Base-by-base conservation (phyloP, 2,888 invertebrate species). In the Linnaemya tessellans region DNA sequence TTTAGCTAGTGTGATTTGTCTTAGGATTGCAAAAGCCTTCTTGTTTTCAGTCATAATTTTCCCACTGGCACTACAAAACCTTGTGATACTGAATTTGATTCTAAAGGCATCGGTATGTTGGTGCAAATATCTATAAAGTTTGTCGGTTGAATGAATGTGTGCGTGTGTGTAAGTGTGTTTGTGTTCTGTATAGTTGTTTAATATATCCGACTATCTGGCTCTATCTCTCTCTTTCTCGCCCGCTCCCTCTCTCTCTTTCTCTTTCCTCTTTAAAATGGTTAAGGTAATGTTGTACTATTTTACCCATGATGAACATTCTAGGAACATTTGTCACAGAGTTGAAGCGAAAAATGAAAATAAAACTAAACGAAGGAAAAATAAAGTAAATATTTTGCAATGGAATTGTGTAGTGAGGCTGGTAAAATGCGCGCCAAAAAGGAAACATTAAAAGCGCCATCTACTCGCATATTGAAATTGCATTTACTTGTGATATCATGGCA, bases 401-500 rank as follows among this genome's bases (percentile, higher is more conserved):
- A 80, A 79, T 70, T 74, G 64, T 73, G 49, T 73, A 56, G 46
- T 77, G 64, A 80, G 64, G n/a, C 64, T 74, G 81, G 54, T 67
- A 73, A 84, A 87, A 84, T 87, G 87, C 87, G 88, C 88, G 87
- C 88, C 88, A 87, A 88, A 88, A 88, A 88, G 87, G 88, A 88
- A 88, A 86, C 87, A 87, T 86, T 88, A 87, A 87, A 86, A 87
- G 86, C 87, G 84, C 87, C 87, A 86, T 87, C 87, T 86, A 86
- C 58, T 65, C 68, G 46, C 43, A 58, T 71, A 80, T 49, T 64
- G 62, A 67, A 67, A 68, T 58, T 77, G 43, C 35, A 83, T 71
- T 67, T 62, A 41, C 35, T 62, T 68, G 65, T 41, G 46, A 62
- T 83, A 13, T 43, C 13, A n/a, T 7, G 11, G 30, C 15, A 64